These are phyloP conservation scores for Geococcyx californianus DNA, from an alignment of 2,113 vertebrate genomes.

Conservation along the genomic window DNA sequence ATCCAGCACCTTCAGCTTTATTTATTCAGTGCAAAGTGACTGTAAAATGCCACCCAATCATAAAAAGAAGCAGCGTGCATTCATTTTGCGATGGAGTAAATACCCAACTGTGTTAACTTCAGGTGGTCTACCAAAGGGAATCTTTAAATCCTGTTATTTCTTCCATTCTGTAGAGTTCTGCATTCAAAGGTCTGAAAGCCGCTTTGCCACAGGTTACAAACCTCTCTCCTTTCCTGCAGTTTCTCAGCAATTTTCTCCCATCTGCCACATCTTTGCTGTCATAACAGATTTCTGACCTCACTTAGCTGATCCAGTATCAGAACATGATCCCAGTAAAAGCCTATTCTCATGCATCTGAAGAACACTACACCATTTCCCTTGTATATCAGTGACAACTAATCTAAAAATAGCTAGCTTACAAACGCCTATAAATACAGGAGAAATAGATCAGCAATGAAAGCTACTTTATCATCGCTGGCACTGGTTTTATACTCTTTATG, in stretches of 20 bases:
- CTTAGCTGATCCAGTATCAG: not conserved
- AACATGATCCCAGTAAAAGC: not conserved
- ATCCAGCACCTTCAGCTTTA: conserved; percentile 51
- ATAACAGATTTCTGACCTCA: not conserved
- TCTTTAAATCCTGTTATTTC: not conserved
- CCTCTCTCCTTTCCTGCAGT: not conserved
- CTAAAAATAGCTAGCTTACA: not conserved
- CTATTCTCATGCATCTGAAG: not conserved
- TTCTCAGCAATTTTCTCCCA: not conserved
- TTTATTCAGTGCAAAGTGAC: conserved; percentile 57
- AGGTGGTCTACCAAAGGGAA: not conserved
- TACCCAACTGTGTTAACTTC: not conserved
- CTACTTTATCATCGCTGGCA: not conserved
- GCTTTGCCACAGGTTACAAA: not conserved
- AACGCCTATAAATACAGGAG: not conserved
- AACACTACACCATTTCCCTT: not conserved
- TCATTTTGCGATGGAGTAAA: not conserved
- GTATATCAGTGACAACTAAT: not conserved
- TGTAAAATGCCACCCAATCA: conserved; percentile 22
- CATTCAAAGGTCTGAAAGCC: not conserved
- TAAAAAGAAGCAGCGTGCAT: not conserved
- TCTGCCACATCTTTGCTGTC: not conserved
- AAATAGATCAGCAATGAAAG: not conserved
- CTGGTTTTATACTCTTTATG: accelerated
- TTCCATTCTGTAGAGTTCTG: not conserved